Conservation (phyloP, 2,797 vertebrate species). For the Argya squamiceps region DNA sequence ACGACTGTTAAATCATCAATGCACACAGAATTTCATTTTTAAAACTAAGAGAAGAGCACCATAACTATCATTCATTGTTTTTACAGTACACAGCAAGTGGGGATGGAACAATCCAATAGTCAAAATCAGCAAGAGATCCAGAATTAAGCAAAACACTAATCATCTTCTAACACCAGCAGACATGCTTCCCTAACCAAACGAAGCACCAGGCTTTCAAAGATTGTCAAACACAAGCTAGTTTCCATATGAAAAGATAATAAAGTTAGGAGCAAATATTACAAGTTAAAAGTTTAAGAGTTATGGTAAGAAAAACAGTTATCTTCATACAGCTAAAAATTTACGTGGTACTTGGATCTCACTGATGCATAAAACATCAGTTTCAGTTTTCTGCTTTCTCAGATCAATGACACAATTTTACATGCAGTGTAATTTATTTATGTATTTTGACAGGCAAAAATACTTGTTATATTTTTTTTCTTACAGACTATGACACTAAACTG, state of each 20-base stretch:
- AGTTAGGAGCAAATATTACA: neutral
- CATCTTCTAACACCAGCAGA: neutral
- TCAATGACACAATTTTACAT: rapidly evolving
- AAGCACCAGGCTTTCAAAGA: neutral
- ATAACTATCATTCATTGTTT: neutral
- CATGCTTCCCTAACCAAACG: neutral
- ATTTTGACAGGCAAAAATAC: neutral
- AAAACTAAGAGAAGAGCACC: neutral
- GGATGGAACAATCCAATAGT: neutral
- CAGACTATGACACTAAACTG: neutral
- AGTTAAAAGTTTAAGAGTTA: neutral
- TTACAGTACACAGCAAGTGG: neutral
- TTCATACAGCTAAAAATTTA: neutral
- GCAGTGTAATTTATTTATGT: neutral
- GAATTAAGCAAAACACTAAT: neutral
- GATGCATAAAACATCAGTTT: neutral
- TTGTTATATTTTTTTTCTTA: neutral
- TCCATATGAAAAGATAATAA: neutral
- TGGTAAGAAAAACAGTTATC: neutral
- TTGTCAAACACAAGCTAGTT: neutral
- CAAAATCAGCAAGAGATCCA: neutral
- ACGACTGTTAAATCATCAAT: neutral
- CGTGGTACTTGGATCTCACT: neutral
- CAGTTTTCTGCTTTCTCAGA: neutral
- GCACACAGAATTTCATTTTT: neutral